Percentiles rank a stretch among this genome's conserved stretches.
Evolutionary conservation across 2,888 invertebrate genomes (phyloP).

Genomic region (Idaea dimidiata): DNA sequence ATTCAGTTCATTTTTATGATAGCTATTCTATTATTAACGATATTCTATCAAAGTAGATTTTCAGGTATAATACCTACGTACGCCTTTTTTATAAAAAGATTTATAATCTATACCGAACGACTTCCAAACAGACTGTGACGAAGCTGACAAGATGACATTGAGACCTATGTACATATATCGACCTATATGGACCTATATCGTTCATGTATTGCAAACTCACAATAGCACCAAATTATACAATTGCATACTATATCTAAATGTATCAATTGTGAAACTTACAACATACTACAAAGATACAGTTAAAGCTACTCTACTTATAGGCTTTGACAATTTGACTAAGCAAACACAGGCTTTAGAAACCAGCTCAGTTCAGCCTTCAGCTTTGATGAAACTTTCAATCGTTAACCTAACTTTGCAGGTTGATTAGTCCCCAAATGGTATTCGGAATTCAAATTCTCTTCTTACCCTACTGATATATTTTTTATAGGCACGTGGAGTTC

Average conservation of each 20-base stretch:
- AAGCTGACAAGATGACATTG: no score
- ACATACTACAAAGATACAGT: neutral
- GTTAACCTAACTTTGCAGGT: neutral
- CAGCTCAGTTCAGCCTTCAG: neutral
- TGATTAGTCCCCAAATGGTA: slow-evolving; percentile 1
- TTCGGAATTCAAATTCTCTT: neutral
- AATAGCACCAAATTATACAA: no score
- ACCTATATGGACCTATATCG: no score
- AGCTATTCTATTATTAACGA: no score
- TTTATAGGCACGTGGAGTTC: neutral
- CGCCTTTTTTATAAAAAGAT: no score
- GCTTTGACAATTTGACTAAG: neutral
- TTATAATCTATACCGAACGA: no score
- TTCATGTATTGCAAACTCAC: no score
- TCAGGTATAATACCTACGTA: no score
- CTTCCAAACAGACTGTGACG: no score
- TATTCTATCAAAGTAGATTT: no score
- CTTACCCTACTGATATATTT: neutral
- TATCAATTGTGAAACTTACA: neutral
- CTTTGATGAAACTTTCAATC: neutral
- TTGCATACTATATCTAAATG: neutral
- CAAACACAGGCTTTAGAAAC: neutral
- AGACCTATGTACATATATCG: no score
- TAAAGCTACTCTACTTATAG: neutral
- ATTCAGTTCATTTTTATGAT: no score